phyloP scores from a whole-genome alignment of 2,888 invertebrate genomes.

The Pocota personata region DNA sequence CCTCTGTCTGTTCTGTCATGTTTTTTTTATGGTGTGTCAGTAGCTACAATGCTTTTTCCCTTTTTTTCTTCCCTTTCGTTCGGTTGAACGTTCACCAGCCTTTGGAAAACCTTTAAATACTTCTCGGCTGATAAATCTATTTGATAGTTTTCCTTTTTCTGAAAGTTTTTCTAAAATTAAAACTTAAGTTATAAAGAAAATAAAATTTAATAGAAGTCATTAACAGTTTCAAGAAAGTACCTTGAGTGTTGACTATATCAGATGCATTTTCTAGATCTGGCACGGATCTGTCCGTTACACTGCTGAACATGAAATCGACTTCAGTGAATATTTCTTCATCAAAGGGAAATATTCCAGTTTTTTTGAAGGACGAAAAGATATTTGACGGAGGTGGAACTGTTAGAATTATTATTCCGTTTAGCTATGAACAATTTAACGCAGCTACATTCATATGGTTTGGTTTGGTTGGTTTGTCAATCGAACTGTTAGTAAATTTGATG shows the following conservation, averaged over 20 bases:
- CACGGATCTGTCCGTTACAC: background rate
- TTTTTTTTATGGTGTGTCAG: too few species aligned
- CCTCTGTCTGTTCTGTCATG: too few species aligned
- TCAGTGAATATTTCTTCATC: slow-evolving; percentile 7
- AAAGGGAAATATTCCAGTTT: slow-evolving; percentile 20
- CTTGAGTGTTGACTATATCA: background rate
- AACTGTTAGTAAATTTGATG: slow-evolving; percentile 75
- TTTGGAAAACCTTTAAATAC: too few species aligned
- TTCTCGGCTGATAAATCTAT: background rate
- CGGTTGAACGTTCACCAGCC: too few species aligned
- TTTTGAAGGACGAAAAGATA: slow-evolving; percentile 28
- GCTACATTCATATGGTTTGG: slow-evolving; percentile 75
- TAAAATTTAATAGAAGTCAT: too few species aligned
- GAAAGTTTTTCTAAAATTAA: background rate
- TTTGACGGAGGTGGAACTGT: slow-evolving; percentile 78
- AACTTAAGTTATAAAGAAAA: background rate
- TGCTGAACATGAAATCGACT: background rate
- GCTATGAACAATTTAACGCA: slow-evolving; percentile 71
- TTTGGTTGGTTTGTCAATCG: slow-evolving; percentile 76
- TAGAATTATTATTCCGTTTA: slow-evolving; percentile 80
- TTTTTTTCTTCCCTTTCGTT: too few species aligned
- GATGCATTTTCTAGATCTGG: background rate
- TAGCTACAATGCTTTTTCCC: too few species aligned
- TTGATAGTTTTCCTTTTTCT: background rate
- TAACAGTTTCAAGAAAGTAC: background rate